phyloP scores from a whole-genome alignment of 2,888 invertebrate genomes.

The Serrognathus titanus region DNA sequence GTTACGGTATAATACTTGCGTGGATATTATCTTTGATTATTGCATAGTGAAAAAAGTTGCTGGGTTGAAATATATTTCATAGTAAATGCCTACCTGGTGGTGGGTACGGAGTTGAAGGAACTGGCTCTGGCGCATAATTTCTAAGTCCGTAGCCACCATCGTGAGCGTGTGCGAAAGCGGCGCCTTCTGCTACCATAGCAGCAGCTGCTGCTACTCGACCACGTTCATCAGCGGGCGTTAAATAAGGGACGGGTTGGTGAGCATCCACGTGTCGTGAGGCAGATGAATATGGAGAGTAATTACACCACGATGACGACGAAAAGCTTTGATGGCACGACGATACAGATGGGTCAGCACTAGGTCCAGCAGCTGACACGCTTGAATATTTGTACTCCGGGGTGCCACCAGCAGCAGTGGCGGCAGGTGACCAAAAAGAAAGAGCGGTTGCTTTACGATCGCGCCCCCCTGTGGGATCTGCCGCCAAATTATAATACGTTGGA shows the following conservation, averaged over 20 bases:
- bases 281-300: slow-evolving; percentile 62
- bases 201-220: slow-evolving; percentile 59
- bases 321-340: slow-evolving; percentile 68
- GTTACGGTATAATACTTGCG: slow-evolving; percentile 16
- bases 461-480: slow-evolving; percentile 60
- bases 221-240: slow-evolving; percentile 67
- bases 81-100: slow-evolving; percentile 62
- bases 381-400: slow-evolving; percentile 61
- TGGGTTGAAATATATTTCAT: not conserved
- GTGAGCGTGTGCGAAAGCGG: slow-evolving; percentile 67
- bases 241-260: slow-evolving; percentile 63
- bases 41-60: not conserved
- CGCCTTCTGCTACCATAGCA: slow-evolving; percentile 57
- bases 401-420: slow-evolving; percentile 54
- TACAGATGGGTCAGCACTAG: slow-evolving; percentile 53
- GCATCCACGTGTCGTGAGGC: slow-evolving; percentile 59
- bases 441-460: slow-evolving; percentile 57
- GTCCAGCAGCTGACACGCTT: slow-evolving; percentile 50
- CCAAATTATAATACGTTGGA: slow-evolving; percentile 73
- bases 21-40: not conserved
- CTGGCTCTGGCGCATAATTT: slow-evolving; percentile 70
- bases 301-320: slow-evolving; percentile 69
- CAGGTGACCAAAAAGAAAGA: slow-evolving; percentile 69
- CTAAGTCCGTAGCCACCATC: slow-evolving; percentile 65
- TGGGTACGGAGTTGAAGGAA: slow-evolving; percentile 72